Conservation (phyloP, 2,888 invertebrate species). For the Apodemia mormo region DNA sequence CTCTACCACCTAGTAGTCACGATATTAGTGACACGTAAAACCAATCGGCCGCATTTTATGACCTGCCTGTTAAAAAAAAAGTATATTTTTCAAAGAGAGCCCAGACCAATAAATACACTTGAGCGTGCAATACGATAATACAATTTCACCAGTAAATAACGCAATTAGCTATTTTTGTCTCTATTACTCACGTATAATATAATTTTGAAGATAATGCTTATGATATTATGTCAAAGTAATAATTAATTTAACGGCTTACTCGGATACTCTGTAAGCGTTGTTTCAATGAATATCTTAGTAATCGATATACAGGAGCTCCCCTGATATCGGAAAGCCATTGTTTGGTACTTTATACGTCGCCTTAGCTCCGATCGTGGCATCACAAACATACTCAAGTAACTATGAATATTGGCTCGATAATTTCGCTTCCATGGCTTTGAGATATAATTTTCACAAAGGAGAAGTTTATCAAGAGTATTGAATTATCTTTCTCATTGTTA, state of each 20-base stretch:
- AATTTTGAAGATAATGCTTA: background rate
- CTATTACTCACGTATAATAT: background rate
- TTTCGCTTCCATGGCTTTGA: background rate
- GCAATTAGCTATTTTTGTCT: no score
- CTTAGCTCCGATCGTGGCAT: constrained; percentile 6
- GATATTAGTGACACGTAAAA: no score
- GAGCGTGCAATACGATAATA: no score
- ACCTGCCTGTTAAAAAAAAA: no score
- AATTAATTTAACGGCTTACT: background rate
- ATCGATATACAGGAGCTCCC: constrained; percentile 26
- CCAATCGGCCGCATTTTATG: no score
- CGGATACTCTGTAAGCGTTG: background rate
- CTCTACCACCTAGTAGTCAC: no score
- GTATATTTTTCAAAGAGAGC: no score
- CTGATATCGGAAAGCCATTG: constrained; percentile 36
- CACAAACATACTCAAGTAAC: constrained; percentile 10
- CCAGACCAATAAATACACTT: no score
- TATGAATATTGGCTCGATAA: constrained; percentile 9
- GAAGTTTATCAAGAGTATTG: no score
- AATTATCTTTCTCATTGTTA: no score
- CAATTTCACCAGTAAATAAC: no score
- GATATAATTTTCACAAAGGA: no score
- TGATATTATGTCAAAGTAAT: background rate
- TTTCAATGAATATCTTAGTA: constrained; percentile 31
- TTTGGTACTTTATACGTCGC: constrained; percentile 23